Evolutionary conservation across 2,797 vertebrate species (phyloP), one percentile per base, ranked within the genome.

Genomic region (Crenuchus spilurus): DNA sequence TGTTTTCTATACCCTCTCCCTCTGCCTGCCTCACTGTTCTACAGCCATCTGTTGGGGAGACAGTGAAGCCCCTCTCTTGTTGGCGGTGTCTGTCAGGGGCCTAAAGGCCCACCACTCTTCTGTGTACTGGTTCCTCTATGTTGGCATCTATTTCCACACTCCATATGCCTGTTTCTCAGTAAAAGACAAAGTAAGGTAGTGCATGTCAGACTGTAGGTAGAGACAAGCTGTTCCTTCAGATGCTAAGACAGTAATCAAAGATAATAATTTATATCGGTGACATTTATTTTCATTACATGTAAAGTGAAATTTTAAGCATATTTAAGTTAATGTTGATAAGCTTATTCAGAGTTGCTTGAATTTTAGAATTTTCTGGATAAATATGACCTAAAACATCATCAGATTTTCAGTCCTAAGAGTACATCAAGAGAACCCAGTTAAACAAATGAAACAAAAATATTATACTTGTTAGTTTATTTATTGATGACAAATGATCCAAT

Each of bases 41-140:
- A 41, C 82, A 77, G 85, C 89, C 92, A 92, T 92, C 90, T 92
- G 91, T 88, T 83, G 83, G 81, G 80, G 80, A 71, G 89, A 86
- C 83, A 87, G 77, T 80, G 77, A 71, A 54, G 57, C 74, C 77
- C 79, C 85, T 79, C 70, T 82, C n/a, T 76, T 79, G 85, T 54
- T 74, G 63, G 66, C 75, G 51, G 10, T 70, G 70, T 31, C 72
- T 82, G 66, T 82, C 73, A 69, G 46, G 72, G 49, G 55, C 62
- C 57, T 72, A 31, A 76, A 80, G 70, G 49, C 70, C 48, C 44
- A 70, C 61, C 51, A 60, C 48, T 76, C 72, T 22, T 1, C 37
- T 35, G 30, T 48, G 72, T 44, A 64, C 37, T 62, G 39, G 33
- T 58, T 78, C 60, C 54, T 64, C 52, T 73, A 76, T 80, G 16